phyloP scores from a whole-genome alignment of 2,888 invertebrate species.

The Meandrusa payeni region DNA sequence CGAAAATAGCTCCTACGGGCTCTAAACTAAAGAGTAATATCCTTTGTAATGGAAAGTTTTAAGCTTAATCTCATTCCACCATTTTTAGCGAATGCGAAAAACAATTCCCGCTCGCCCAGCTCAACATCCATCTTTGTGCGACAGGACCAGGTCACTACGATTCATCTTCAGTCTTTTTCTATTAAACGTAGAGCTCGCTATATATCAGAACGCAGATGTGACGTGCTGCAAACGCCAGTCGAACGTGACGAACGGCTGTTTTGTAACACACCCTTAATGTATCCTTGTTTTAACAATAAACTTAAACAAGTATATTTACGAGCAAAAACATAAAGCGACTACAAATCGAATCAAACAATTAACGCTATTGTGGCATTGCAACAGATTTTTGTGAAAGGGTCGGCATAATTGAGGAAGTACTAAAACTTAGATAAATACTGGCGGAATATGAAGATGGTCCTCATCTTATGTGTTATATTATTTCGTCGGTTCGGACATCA shows the following conservation, averaged over 20 bases:
- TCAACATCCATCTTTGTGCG: constrained; percentile 5
- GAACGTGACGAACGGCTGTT: not conserved
- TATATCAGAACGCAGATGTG: constrained; percentile 1
- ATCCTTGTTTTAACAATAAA: too few species aligned
- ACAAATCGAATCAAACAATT: too few species aligned
- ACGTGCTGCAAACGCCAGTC: not conserved
- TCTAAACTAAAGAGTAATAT: constrained; percentile 2
- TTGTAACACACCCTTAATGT: too few species aligned
- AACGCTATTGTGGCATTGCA: too few species aligned
- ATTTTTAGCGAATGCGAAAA: constrained; percentile 6
- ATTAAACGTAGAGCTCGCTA: constrained; percentile 6
- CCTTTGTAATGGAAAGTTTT: constrained; percentile 1
- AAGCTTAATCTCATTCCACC: constrained; percentile 1
- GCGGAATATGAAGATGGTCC: too few species aligned
- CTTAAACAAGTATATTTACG: too few species aligned
- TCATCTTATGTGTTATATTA: too few species aligned
- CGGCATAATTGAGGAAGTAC: too few species aligned
- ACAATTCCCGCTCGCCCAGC: constrained; percentile 6
- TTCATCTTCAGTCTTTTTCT: constrained; percentile 9
- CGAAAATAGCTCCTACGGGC: not conserved
- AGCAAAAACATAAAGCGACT: too few species aligned
- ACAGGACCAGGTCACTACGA: constrained; percentile 3
- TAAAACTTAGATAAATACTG: too few species aligned
- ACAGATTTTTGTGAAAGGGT: too few species aligned
- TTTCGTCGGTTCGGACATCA: too few species aligned